A percentile compares a stretch with the other conserved stretches of the same genome.
phyloP scores from a whole-genome alignment of 2,888 invertebrate genomes.

The Epinotia brunnichana region DNA sequence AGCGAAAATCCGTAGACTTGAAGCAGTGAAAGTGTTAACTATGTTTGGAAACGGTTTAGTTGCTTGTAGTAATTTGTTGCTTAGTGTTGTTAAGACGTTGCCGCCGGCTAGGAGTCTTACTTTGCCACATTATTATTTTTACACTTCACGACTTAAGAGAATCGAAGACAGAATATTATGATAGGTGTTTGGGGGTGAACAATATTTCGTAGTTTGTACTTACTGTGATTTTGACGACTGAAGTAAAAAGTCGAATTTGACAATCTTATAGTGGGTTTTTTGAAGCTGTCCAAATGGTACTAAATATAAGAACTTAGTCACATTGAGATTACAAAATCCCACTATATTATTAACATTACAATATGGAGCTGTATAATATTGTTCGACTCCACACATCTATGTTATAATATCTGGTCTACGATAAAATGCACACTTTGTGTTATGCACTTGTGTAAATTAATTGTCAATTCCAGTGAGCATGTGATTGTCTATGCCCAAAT shows the following conservation, averaged over 20 bases:
- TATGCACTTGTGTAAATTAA: conserved; percentile 29
- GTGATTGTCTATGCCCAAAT: conserved; percentile 36
- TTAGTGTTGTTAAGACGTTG: conserved; percentile 43
- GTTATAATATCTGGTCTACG: not conserved
- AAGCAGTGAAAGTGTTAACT: not conserved
- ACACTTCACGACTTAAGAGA: conserved; percentile 31
- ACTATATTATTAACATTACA: too few relatives aligned
- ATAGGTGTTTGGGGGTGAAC: not conserved
- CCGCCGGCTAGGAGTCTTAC: conserved; percentile 26
- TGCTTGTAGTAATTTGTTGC: conserved; percentile 45
- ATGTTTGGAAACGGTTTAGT: conserved; percentile 37
- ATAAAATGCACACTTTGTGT: conserved; percentile 27
- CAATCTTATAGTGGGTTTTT: too few relatives aligned
- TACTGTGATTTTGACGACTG: not conserved
- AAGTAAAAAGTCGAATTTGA: too few relatives aligned
- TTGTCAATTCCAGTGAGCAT: conserved; percentile 38
- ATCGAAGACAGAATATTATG: not conserved
- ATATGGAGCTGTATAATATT: too few relatives aligned
- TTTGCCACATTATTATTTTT: conserved; percentile 25
- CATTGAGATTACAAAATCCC: too few relatives aligned
- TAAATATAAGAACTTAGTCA: too few relatives aligned
- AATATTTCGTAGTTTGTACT: not conserved
- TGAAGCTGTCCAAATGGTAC: too few relatives aligned
- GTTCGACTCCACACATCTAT: too few relatives aligned
- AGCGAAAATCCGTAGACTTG: not conserved